These are phyloP conservation scores for Collichthys lucidus DNA, from an alignment of 2,113 vertebrate genomes.

Conservation along the genomic window DNA sequence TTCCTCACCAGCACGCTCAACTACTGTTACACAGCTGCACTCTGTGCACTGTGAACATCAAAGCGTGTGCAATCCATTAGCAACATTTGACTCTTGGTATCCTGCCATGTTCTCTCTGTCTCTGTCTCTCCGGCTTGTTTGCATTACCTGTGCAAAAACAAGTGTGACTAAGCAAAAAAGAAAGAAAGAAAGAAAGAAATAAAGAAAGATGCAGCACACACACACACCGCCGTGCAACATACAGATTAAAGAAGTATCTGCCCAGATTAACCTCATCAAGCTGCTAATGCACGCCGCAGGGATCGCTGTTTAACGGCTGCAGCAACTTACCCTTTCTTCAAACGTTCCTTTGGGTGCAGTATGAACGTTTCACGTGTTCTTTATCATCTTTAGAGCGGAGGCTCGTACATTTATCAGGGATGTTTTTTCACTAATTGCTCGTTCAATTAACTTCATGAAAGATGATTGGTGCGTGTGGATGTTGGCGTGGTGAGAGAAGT, in stretches of 20 bases:
- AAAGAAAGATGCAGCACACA: background rate
- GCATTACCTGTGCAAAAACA: conserved; percentile 40
- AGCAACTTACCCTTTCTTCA: conserved; percentile 13
- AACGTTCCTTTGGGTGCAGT: conserved; percentile 28
- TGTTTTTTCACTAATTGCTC: conserved; percentile 41
- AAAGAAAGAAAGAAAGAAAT: background rate
- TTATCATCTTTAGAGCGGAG: conserved; percentile 32
- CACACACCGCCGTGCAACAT: background rate
- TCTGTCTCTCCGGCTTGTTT: conserved; percentile 14
- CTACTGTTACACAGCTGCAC: background rate
- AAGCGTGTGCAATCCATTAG: conserved; percentile 30
- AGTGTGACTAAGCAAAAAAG: conserved; percentile 19
- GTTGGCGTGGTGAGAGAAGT: background rate
- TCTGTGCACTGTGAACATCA: background rate
- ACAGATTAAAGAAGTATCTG: conserved; percentile 1
- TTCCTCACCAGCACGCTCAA: background rate
- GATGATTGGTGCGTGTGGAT: background rate
- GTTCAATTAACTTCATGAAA: conserved; percentile 31
- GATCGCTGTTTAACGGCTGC: background rate
- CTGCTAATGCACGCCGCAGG: conserved; percentile 1
- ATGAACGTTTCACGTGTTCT: conserved; percentile 31
- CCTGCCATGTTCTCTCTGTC: conserved; percentile 7
- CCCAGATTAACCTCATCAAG: conserved; percentile 22
- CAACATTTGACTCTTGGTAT: conserved; percentile 41
- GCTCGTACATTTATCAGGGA: conserved; percentile 27